phyloP scores from a whole-genome alignment of 2,888 invertebrate species.

The Cosmia pyralina region DNA sequence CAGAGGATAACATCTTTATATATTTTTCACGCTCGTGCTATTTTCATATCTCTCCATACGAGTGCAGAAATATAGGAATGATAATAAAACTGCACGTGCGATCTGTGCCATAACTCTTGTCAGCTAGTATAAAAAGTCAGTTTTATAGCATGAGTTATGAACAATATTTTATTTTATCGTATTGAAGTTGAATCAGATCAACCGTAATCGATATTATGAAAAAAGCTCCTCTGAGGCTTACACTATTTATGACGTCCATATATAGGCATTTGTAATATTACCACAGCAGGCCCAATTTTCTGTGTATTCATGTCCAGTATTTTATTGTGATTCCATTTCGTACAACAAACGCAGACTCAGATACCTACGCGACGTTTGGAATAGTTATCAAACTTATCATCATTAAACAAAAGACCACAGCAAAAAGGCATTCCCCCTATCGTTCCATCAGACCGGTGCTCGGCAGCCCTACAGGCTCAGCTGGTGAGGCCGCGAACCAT shows the following conservation, averaged over 20 bases:
- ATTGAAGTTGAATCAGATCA: constrained; percentile 21
- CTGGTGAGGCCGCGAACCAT: constrained; percentile 58
- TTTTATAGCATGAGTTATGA: constrained; percentile 12
- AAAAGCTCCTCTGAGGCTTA: constrained; percentile 6
- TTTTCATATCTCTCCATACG: constrained; percentile 46
- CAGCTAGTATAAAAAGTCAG: constrained; percentile 33
- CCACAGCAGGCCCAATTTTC: background rate
- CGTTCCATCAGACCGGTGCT: constrained; percentile 34
- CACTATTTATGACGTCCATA: constrained; percentile 18
- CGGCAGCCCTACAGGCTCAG: constrained; percentile 59
- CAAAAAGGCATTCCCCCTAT: constrained; percentile 40
- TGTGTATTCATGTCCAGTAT: background rate
- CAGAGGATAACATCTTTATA: constrained; percentile 43
- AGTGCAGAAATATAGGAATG: constrained; percentile 26
- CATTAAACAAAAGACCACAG: no score
- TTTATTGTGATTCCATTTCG: constrained; percentile 6
- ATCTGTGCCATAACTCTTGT: constrained; percentile 34
- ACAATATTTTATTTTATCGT: constrained; percentile 18
- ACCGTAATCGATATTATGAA: constrained; percentile 13
- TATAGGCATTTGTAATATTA: background rate
- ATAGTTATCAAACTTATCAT: constrained; percentile 14
- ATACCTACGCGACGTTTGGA: constrained; percentile 1
- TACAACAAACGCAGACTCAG: background rate
- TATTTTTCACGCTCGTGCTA: constrained; percentile 36
- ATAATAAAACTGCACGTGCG: constrained; percentile 46